These are phyloP conservation scores for Rhincodon typus DNA, from an alignment of 2,797 vertebrate species.

Conservation along the genomic window DNA sequence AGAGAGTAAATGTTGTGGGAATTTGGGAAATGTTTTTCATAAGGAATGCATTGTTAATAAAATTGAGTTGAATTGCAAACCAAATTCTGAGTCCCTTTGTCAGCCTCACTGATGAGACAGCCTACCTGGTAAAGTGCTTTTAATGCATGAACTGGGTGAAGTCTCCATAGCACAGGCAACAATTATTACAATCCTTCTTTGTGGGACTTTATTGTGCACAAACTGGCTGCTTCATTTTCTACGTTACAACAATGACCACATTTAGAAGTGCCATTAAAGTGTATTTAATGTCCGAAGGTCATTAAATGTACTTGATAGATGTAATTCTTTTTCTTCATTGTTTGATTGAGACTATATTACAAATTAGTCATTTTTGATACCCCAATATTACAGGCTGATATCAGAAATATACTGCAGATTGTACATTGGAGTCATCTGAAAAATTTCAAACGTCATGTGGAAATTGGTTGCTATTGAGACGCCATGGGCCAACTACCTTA, in stretches of 20 bases:
- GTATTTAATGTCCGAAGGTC: background rate
- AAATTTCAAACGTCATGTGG: background rate
- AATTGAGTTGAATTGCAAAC: too few species aligned
- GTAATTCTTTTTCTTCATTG: background rate
- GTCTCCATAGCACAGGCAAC: too few species aligned
- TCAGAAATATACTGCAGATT: background rate
- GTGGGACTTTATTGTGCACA: background rate
- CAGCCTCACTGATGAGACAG: too few species aligned
- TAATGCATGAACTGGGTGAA: too few species aligned
- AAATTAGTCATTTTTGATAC: background rate
- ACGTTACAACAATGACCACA: background rate
- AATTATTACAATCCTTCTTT: background rate
- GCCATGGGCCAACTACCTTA: background rate
- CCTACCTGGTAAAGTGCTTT: too few species aligned
- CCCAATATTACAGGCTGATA: background rate
- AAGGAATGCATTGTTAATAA: too few species aligned
- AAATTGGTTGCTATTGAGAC: background rate
- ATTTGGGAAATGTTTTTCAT: too few species aligned
- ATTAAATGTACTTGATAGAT: background rate
- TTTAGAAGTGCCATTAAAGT: background rate
- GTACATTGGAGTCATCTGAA: background rate
- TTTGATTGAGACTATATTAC: background rate
- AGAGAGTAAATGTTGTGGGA: too few species aligned
- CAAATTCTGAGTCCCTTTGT: too few species aligned
- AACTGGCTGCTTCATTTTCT: background rate